These are phyloP conservation scores for Keiferia lycopersicella DNA, from an alignment of 2,888 invertebrate genomes.

Conservation along the genomic window DNA sequence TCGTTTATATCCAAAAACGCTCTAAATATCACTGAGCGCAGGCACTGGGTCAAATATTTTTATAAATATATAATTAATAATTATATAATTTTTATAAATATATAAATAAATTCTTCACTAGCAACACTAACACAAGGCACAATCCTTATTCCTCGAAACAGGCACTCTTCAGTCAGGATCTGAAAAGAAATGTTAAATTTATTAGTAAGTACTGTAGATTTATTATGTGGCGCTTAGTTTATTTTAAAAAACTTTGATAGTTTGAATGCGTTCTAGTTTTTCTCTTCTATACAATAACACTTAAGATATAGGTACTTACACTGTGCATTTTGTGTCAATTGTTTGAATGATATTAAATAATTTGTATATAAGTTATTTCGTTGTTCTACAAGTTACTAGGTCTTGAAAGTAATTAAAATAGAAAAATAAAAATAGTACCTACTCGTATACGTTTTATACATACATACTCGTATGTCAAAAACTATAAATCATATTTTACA, in stretches of 20 bases:
- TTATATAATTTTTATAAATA: no score
- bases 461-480: no score
- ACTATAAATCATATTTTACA: no score
- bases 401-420: no score
- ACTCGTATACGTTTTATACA: no score
- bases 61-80: no score
- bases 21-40: conserved; percentile 37
- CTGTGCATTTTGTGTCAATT: background rate
- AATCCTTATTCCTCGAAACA: conserved; percentile 51
- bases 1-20: conserved; percentile 37
- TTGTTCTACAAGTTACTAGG: no score
- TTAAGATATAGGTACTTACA: no score
- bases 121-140: conserved; percentile 70
- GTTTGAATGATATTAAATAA: background rate
- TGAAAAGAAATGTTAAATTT: conserved; percentile 40
- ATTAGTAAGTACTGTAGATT: background rate
- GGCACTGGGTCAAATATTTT: conserved; percentile 46
- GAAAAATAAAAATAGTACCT: no score
- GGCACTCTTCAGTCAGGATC: conserved; percentile 61
- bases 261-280: conserved; percentile 5
- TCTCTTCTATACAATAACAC: no score
- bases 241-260: background rate
- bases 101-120: conserved; percentile 47
- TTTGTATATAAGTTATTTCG: no score
- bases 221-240: background rate